Evolutionary conservation across 2,888 invertebrate genomes (phyloP).

Genomic region (Marasmarcha lunaedactyla): DNA sequence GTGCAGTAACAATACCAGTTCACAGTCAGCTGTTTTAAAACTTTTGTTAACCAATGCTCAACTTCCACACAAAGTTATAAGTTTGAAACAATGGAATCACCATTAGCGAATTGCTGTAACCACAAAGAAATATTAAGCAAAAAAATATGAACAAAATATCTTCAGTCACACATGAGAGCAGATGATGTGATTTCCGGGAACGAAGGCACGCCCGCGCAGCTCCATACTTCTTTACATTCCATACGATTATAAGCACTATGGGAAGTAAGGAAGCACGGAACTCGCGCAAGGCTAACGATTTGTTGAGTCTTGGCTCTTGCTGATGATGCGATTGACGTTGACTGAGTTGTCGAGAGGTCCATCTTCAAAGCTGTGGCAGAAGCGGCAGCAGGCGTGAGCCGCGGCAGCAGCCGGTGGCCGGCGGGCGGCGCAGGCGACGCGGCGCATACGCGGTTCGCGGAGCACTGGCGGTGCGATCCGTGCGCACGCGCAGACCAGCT

Average conservation of each 20-base stretch:
- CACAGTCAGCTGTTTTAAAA: too few relatives aligned
- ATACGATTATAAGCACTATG: conserved; percentile 88
- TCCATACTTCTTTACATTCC: conserved; percentile 99
- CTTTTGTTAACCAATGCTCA: too few relatives aligned
- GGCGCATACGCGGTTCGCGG: conserved; percentile 55
- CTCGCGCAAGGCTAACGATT: conserved; percentile 71
- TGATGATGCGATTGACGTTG: conserved; percentile 9
- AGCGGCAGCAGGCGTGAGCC: conserved; percentile 19
- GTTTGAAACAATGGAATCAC: too few relatives aligned
- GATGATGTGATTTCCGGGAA: conserved; percentile 29
- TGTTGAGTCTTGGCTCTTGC: conserved; percentile 27
- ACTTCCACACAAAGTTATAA: too few relatives aligned
- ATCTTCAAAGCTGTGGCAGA: not conserved
- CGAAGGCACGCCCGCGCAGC: conserved; percentile 70
- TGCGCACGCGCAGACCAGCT: conserved; percentile 68
- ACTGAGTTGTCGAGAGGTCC: not conserved
- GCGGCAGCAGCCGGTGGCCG: conserved; percentile 35
- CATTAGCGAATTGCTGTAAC: too few relatives aligned
- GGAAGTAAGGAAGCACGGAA: conserved; percentile 97
- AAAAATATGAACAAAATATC: conserved; percentile 12
- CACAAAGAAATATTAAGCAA: too few relatives aligned
- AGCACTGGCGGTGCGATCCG: conserved; percentile 56
- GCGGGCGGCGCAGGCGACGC: conserved; percentile 62
- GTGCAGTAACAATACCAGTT: too few relatives aligned
- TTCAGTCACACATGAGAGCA: conserved; percentile 29